Evolutionary conservation across 2,113 vertebrate species (phyloP).

Genomic region (Ascaphus truei): DNA sequence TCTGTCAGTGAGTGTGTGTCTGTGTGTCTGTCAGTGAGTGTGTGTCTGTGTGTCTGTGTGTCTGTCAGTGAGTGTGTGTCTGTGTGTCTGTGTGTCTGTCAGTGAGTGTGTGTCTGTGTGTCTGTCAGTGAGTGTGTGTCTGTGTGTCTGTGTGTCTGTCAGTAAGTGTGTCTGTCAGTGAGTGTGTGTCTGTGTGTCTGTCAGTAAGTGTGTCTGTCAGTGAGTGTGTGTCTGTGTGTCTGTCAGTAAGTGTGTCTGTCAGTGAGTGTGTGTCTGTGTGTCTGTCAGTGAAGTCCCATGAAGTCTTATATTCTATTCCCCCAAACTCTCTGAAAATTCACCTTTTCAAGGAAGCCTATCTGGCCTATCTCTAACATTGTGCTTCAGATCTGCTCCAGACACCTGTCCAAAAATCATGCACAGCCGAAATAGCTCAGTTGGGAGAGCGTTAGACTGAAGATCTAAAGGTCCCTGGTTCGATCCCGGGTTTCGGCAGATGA

Average conservation of each 20-base stretch:
- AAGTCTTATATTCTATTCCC: too few species aligned
- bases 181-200: neutral
- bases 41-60: neutral
- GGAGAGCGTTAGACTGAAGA: too few species aligned
- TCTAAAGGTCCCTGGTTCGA: too few species aligned
- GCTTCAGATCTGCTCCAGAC: too few species aligned
- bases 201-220: neutral
- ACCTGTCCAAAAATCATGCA: too few species aligned
- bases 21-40: neutral
- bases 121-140: neutral
- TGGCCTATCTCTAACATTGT: too few species aligned
- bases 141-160: neutral
- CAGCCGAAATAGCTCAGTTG: too few species aligned
- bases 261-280: neutral
- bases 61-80: neutral
- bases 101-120: neutral
- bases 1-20: neutral
- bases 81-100: slow-evolving; percentile 4
- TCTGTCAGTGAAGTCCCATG: too few species aligned
- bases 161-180: neutral
- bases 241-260: neutral
- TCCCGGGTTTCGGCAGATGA: too few species aligned
- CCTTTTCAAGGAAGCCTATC: too few species aligned
- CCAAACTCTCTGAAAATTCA: too few species aligned
- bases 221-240: neutral